These are phyloP conservation scores for Gulo gulo DNA, from an alignment of 2,113 vertebrate species.

Conservation along the genomic window DNA sequence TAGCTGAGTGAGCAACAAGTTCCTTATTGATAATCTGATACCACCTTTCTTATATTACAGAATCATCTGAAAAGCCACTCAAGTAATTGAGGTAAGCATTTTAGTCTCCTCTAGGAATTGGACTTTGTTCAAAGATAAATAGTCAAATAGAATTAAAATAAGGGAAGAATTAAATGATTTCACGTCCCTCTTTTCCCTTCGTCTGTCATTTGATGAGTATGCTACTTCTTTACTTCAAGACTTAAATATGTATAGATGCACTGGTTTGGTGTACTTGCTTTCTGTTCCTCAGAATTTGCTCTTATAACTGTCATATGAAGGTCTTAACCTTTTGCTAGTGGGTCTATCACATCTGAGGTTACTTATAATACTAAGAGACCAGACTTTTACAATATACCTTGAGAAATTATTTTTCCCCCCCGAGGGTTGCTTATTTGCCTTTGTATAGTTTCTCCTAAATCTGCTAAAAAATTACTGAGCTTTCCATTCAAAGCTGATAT, in stretches of 20 bases:
- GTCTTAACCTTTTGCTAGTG: conserved; percentile 37
- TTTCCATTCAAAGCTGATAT: conserved; percentile 67
- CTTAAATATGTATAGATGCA: not conserved
- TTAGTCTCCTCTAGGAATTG: not conserved
- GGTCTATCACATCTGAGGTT: conserved; percentile 32
- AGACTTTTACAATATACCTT: conserved; percentile 33
- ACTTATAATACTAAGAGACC: conserved; percentile 53
- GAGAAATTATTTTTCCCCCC: conserved; percentile 58
- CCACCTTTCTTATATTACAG: not conserved
- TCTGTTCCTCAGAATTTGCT: not conserved
- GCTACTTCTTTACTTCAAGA: not conserved
- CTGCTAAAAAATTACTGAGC: conserved; percentile 71
- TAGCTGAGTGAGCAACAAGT: not conserved
- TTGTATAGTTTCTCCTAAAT: conserved; percentile 67
- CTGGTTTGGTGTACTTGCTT: not conserved
- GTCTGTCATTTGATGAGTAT: not conserved
- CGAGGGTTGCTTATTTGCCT: conserved; percentile 70
- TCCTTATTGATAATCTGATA: not conserved
- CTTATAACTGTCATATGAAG: not conserved
- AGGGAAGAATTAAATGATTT: not conserved
- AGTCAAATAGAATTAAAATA: conserved; percentile 5
- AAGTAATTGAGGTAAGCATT: conserved; percentile 49
- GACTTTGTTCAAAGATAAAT: conserved; percentile 22
- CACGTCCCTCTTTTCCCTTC: not conserved
- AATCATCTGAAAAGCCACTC: not conserved